Conservation (phyloP, 2,888 invertebrate genomes). For the Drepana falcataria region DNA sequence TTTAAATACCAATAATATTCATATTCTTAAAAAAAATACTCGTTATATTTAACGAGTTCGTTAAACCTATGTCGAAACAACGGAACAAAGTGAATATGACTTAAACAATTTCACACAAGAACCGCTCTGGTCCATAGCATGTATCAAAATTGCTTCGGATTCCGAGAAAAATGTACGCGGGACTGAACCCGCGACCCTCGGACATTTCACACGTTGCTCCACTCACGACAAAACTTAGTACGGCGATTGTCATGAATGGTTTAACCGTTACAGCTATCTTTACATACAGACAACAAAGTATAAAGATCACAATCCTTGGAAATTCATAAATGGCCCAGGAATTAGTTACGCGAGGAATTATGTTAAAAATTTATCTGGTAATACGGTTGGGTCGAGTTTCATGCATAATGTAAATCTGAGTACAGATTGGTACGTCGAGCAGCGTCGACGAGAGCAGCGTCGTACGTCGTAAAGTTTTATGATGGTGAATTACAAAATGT, state of each 20-base stretch:
- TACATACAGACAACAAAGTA: constrained; percentile 29
- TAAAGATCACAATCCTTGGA: constrained; percentile 17
- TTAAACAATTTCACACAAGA: constrained; percentile 14
- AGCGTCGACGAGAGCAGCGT: too few species aligned
- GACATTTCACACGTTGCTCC: constrained; percentile 27
- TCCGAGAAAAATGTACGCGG: constrained; percentile 35
- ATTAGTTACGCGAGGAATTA: constrained; percentile 7
- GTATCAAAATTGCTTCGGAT: constrained; percentile 32
- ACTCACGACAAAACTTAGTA: constrained; percentile 52
- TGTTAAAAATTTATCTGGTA: constrained; percentile 6
- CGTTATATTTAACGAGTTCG: too few species aligned
- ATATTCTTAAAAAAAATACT: too few species aligned
- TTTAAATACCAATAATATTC: not conserved
- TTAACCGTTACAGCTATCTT: constrained; percentile 14
- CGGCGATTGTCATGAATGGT: constrained; percentile 32
- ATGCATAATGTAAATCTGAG: constrained; percentile 7
- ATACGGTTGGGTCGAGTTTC: constrained; percentile 11
- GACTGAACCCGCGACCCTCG: constrained; percentile 49
- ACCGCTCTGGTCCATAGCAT: constrained; percentile 12
- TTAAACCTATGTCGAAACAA: constrained; percentile 5
- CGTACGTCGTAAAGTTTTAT: constrained; percentile 15
- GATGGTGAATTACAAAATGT: constrained; percentile 26
- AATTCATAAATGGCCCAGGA: constrained; percentile 11
- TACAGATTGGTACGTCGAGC: too few species aligned
- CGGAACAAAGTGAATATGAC: constrained; percentile 15